Base-by-base conservation (phyloP, 2,113 vertebrate species). In the Hystrix cristata region DNA sequence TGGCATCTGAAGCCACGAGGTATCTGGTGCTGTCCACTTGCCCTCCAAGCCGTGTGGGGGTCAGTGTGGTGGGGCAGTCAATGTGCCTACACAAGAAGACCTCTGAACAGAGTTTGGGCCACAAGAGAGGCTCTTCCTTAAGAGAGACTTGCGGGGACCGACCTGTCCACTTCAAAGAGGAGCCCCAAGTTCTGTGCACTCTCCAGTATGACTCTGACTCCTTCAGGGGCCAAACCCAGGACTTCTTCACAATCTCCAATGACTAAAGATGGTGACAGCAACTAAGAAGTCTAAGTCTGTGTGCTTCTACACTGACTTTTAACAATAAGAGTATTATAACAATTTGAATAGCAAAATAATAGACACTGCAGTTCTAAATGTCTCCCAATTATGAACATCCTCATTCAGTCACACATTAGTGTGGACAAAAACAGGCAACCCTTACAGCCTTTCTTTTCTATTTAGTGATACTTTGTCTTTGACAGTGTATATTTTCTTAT, bases 371-470 rank as follows among this genome's bases (percentile, higher is more conserved):
- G 11, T 5, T 19, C 12, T 34, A 18, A 91, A 88, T 57, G 46
- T 65, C 19, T 80, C 21, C 7, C 7, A 48, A 25, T 18, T 19
- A 65, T 23, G 71, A 55, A 43, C 2, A 2, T 38, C 38, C 38
- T 38, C 38, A 38, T 38, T 38, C 38, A 38, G 38, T 38, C 38
- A 38, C 51, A 46, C 13, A 27, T 0, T 65, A 23, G 5, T 27
- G 25, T 38, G 3, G 25, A 3, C 14, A 21, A 0, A 12, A 0
- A 31, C 0, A 0, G 11, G 1, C 4, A 6, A 46, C 25, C 3
- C 21, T 57, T 46, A 38, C 59, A 67, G 43, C 4, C 64, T 51
- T 59, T 19, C 13, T 0, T 1, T 65, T 14, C 3, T 29, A 11
- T 16, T 80, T 46, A 76, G 21, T 29, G 5, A 27, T 0, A 0